Evolutionary conservation across 2,113 vertebrate species (phyloP), one percentile per base, ranked within the genome.

Genomic region (Ondatra zibethicus): DNA sequence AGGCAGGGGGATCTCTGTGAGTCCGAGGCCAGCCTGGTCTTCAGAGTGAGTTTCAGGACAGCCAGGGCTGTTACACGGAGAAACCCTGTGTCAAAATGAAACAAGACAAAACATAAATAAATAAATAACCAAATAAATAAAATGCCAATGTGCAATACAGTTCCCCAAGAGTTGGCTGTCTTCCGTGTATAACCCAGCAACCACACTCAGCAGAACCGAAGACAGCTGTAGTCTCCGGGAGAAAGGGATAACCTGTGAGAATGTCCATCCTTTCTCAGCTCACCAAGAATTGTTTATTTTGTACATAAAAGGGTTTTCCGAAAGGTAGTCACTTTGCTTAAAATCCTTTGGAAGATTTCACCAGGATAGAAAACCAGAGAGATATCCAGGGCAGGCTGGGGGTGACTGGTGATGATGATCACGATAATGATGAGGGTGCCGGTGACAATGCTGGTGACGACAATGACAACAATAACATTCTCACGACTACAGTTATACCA

Each of bases 311-410:
- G 55, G 66, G 55, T 55, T 97, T 96, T 90, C 50, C 55, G 78
- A 78, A 96, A 89, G 93, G 21, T 23, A 90, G 97, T 73, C 55
- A 94, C 65, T 63, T 92, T 61, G 93, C 97, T 98, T 90, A 95
- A 98, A 98, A 97, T 94, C 94, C 77, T 82, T 25, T 29, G 9
- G 1, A 84, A 92, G 25, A 91, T 93, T 97, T 98, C 93, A 97
- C 92, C 82, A 87, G 87, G 47, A 77, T 86, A 14, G 80, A 93
- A 95, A 81, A 39, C n/a, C 10, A 84, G 96, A 94, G 55, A 25
- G 58, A 58, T 58, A 58, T 21, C 58, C 58, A 58, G 17, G 19
- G 58, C 19, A 21, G 58, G 19, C 19, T 21, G 19, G 19, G 55
- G 5, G 17, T 7, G 55, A 21, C 19, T 1, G 19, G 55, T 58